Evolutionary conservation across 53 echinoderm and acorn worm species (phyloP), one percentile per base, ranked within the genome.

Genomic region (Crossaster papposus): DNA sequence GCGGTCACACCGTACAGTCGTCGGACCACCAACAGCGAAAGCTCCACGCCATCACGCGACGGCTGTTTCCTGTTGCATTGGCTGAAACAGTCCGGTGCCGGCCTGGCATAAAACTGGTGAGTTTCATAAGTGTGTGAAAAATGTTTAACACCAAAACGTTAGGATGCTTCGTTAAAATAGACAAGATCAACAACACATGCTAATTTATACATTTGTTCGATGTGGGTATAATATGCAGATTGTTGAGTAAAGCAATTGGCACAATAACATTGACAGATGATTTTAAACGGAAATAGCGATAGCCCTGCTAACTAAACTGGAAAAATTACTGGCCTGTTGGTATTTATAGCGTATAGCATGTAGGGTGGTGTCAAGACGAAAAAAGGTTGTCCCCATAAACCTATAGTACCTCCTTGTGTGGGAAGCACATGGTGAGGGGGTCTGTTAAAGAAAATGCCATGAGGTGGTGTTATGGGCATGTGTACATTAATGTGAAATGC

Each of bases 11-110:
- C 6, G 44, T 44, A 9, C 44, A n/a, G 54, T 80, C 31, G 80
- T 79, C 79, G 51, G 79, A 79, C 79, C 79, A 79, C 79, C 79
- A 79, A 52, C 51, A 15, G 52, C 11, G 34, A 33, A 35, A 79
- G 12, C 23, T 50, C 13, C 28, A 11, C 51, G 24, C 37, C 70
- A 31, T 6, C 44, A 6, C 28, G 7, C 51, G 7, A 71, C 70
- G 52, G 71, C n/a, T 64, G 29, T 83, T 79, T 51, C 52, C 51
- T 50, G 79, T 29, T 13, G 51, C 51, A 4, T 68, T 28, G 68
- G 24, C 68, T 28, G 17, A 68, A 68, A 62, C 62, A 17, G 17
- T 62, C 62, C 62, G 0, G 62, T 23, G 62, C 62, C n/a, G n/a
- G n/a, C n/a, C 23, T 23, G n/a, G 23, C 38, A 26, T 26, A 78